Evolutionary conservation across 2,888 invertebrate species (phyloP).

Genomic region (Ochropleura leucogaster): DNA sequence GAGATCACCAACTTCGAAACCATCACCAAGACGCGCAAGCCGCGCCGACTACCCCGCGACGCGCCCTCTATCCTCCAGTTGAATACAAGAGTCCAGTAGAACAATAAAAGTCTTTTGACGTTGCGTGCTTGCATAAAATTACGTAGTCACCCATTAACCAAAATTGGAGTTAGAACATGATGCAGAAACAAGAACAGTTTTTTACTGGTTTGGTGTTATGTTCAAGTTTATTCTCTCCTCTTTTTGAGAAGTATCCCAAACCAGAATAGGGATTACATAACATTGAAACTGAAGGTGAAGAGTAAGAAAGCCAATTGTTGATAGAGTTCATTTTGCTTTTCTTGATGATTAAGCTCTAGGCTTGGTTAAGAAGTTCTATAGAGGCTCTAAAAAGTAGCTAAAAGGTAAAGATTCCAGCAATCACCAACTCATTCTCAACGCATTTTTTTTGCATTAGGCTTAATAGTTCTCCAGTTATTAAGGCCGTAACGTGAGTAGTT

Average conservation of each 20-base stretch:
- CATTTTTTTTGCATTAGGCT: not conserved
- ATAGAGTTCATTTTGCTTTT: not conserved
- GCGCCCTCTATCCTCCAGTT: too few species aligned
- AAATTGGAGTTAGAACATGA: not conserved
- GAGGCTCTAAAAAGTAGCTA: not conserved
- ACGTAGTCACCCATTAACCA: not conserved
- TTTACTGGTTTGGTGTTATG: not conserved
- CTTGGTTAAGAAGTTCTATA: not conserved
- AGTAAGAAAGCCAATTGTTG: not conserved
- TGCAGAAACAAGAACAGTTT: not conserved
- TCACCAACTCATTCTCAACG: not conserved
- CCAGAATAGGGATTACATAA: not conserved
- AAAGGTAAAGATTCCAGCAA: not conserved
- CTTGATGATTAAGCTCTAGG: not conserved
- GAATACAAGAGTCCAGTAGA: not conserved
- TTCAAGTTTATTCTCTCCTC: too few species aligned
- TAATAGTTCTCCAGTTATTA: not conserved
- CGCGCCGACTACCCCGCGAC: too few species aligned
- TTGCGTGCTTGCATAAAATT: not conserved
- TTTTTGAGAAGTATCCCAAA: not conserved
- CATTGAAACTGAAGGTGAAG: not conserved
- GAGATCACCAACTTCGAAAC: too few species aligned
- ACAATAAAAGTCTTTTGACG: not conserved
- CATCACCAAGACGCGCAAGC: too few species aligned
- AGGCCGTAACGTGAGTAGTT: conserved; percentile 10